Evolutionary conservation across 2,113 vertebrate genomes (phyloP), one percentile per base, ranked within the genome.

Genomic region (Tricholaema leucomelas): DNA sequence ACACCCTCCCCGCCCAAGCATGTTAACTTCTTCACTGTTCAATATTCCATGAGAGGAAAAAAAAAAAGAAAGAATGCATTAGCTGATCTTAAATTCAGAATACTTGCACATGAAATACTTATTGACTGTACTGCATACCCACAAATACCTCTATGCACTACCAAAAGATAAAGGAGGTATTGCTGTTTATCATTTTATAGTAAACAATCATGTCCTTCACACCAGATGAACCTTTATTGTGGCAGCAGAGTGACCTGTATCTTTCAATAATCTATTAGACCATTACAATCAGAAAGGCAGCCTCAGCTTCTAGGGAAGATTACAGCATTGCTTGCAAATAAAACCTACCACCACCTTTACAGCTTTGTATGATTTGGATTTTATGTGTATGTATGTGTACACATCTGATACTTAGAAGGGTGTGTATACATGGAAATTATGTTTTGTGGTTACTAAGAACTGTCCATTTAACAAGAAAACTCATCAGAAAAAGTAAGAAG

Each of bases 331-430:
- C 46, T 65, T 52, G 54, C 15, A 78, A 59, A 76, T 64, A 73
- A 50, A 55, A 19, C 42, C 31, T 25, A 66, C 21, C 48, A 75
- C 61, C 71, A 61, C 73, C 50, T 56, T 85, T 30, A 54, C 18
- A 19, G 8, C 33, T 56, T 24, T 27, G 2, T 3, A 38, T 55
- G 30, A 55, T 8, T 40, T 35, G 30, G n/a, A 33, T 50, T 79
- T 12, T 42, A 6, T 15, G 1, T 48, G 15, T n/a, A 13, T n/a
- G 1, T 38, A 15, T 4, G 13, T 27, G 25, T 25, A 25, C 0
- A 84, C 13, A 17, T 87, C 15, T 81, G 67, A 46, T 38, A 24
- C 35, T 48, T 38, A 35, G 35, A 31, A 42, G 63, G 44, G 4
- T 24, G 64, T 31, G 56, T 9, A 28, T 4, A n/a, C 6, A 20